These are phyloP conservation scores for Fundulus diaphanus DNA, from an alignment of 2,797 vertebrate genomes.

Conservation along the genomic window DNA sequence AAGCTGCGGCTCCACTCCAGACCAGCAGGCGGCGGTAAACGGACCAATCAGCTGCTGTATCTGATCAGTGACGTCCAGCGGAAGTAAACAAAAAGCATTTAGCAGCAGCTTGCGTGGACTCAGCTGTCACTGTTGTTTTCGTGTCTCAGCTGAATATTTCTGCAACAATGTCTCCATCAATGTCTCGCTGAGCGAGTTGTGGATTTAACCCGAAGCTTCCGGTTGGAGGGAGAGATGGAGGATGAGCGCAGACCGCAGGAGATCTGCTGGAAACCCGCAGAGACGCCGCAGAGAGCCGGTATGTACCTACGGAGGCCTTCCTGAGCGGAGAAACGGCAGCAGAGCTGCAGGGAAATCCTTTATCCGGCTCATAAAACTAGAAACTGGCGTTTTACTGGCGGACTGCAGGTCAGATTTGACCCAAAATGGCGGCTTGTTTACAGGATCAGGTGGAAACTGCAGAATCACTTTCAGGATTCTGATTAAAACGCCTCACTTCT, in stretches of 20 bases:
- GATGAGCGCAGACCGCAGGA: neutral
- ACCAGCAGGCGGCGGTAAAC: neutral
- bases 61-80: neutral
- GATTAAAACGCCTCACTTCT: too few species aligned
- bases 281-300: neutral
- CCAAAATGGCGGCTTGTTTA: too few species aligned
- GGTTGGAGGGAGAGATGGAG: neutral
- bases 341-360: neutral
- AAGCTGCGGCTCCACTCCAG: neutral
- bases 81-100: slow-evolving; percentile 1
- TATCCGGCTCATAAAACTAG: neutral
- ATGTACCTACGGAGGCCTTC: neutral
- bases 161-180: neutral
- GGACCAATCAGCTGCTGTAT: neutral
- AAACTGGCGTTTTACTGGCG: neutral
- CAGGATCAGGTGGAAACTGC: too few species aligned
- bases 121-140: neutral
- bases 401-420: too few species aligned
- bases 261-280: neutral
- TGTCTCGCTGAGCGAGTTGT: neutral
- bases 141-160: neutral
- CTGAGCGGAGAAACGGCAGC: neutral
- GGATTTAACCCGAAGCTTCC: neutral
- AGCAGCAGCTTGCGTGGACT: neutral
- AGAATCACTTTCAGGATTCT: too few species aligned